Percentiles rank a stretch among this genome's conserved stretches.
Conservation (phyloP, 2,797 vertebrate genomes). For the Euthynnus affinis region DNA sequence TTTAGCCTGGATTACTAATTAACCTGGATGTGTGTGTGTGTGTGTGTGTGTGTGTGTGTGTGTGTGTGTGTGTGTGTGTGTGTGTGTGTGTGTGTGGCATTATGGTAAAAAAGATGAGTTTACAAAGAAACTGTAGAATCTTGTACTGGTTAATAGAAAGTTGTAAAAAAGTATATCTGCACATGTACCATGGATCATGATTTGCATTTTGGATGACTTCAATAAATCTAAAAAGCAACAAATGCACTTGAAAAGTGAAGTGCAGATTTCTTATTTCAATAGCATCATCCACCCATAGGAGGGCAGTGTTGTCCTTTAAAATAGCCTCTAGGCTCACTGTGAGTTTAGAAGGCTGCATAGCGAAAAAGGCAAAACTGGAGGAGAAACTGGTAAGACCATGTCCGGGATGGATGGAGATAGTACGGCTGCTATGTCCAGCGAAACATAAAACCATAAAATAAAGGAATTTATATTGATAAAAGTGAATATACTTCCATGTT, state of each 20-base stretch:
- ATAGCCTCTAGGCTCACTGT: not conserved
- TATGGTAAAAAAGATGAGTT: not conserved
- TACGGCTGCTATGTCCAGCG: not conserved
- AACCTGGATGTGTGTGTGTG: not conserved
- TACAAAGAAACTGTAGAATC: not conserved
- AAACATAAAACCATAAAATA: constrained; percentile 11
- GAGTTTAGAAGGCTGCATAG: not conserved
- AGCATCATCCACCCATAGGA: constrained; percentile 67
- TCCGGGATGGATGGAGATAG: constrained; percentile 8
- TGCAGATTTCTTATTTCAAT: constrained; percentile 7
- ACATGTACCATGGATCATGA: not conserved
- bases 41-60: not conserved
- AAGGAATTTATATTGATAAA: not conserved
- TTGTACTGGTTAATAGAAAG: not conserved
- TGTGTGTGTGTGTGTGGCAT: not conserved
- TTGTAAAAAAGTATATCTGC: not conserved
- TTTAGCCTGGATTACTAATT: constrained; percentile 11
- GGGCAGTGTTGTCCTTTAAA: constrained; percentile 84
- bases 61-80: not conserved
- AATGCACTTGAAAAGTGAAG: not conserved
- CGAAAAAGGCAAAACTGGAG: constrained; percentile 7
- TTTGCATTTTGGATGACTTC: not conserved
- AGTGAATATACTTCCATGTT: constrained; percentile 6
- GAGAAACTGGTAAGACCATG: constrained; percentile 2
- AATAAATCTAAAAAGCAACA: not conserved